Percentiles rank a stretch among this genome's conserved stretches.
Conservation (phyloP, 1,140 invertebrate genomes). For the Panulirus ornatus region DNA sequence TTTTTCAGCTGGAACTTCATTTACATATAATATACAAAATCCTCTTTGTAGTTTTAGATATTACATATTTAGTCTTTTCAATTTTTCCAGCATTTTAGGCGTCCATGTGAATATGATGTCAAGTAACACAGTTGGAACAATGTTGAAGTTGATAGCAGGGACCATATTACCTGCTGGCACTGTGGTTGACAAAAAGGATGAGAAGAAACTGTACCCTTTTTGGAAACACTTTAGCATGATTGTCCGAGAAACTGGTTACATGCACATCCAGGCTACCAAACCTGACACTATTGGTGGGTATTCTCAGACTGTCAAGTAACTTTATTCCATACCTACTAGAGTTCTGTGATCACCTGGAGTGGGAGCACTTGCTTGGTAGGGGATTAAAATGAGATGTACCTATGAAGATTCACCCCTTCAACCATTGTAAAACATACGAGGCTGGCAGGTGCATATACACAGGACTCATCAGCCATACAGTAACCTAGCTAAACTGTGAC, state of each 20-base stretch:
- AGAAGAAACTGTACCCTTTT: constrained; percentile 83
- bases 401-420: no score
- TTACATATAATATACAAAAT: neutral
- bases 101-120: constrained; percentile 85
- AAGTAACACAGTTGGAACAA: constrained; percentile 77
- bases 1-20: no score
- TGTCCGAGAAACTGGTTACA: constrained; percentile 87
- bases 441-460: no score
- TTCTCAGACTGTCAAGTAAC: no score
- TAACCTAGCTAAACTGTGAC: no score
- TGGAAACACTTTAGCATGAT: constrained; percentile 79
- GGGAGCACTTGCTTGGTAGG: no score
- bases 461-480: no score
- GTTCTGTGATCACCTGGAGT: no score
- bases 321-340: no score
- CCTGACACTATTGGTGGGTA: constrained; percentile 88
- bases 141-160: constrained; percentile 81
- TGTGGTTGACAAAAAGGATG: constrained; percentile 81
- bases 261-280: constrained; percentile 91
- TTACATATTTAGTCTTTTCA: neutral
- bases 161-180: constrained; percentile 78
- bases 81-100: constrained; percentile 81
- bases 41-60: neutral
- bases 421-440: no score
- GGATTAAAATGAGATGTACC: no score